Conservation (phyloP, 2,113 vertebrate species). For the Cottus gobio region DNA sequence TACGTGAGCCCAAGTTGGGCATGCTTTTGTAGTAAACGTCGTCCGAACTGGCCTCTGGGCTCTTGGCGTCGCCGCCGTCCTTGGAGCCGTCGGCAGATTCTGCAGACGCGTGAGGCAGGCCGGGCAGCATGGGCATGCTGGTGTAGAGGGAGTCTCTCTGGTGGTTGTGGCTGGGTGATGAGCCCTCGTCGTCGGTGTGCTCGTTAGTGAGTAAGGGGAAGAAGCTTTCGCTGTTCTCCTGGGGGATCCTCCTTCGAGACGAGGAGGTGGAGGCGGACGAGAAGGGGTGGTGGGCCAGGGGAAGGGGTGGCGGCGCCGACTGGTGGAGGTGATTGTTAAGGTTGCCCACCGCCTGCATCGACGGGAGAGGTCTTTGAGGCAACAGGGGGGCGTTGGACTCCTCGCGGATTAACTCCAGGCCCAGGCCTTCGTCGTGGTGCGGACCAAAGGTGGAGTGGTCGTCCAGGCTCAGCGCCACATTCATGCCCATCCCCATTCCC, state of each 20-base stretch:
- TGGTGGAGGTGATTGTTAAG: constrained; percentile 81
- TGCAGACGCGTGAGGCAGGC: constrained; percentile 81
- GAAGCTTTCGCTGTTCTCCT: constrained; percentile 97
- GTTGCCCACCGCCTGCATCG: constrained; percentile 82
- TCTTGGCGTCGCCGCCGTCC: constrained; percentile 70
- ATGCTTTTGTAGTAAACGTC: constrained; percentile 99
- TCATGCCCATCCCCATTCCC: constrained; percentile 82
- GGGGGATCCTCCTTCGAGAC: constrained; percentile 88
- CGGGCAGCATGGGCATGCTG: constrained; percentile 93
- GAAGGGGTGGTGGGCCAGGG: constrained; percentile 84
- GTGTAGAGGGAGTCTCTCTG: constrained; percentile 96
- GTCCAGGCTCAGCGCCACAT: constrained; percentile 71
- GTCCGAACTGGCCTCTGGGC: constrained; percentile 80
- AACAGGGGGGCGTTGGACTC: constrained; percentile 92
- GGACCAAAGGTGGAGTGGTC: constrained; percentile 77
- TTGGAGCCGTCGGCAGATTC: constrained; percentile 72
- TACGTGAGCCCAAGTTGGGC: constrained; percentile 96
- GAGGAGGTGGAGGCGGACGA: constrained; percentile 73
- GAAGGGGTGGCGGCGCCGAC: constrained; percentile 84
- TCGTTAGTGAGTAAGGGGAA: constrained; percentile 95
- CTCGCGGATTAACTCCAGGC: constrained; percentile 94
- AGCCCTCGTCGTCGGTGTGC: constrained; percentile 89
- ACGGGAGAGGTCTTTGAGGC: constrained; percentile 87
- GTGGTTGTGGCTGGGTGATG: constrained; percentile 82
- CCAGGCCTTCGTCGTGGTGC: constrained; percentile 83